Percentiles rank a stretch among this genome's conserved stretches.
These are phyloP conservation scores for Aphidoletes aphidimyza DNA, from an alignment of 2,888 invertebrate species.

Conservation along the genomic window DNA sequence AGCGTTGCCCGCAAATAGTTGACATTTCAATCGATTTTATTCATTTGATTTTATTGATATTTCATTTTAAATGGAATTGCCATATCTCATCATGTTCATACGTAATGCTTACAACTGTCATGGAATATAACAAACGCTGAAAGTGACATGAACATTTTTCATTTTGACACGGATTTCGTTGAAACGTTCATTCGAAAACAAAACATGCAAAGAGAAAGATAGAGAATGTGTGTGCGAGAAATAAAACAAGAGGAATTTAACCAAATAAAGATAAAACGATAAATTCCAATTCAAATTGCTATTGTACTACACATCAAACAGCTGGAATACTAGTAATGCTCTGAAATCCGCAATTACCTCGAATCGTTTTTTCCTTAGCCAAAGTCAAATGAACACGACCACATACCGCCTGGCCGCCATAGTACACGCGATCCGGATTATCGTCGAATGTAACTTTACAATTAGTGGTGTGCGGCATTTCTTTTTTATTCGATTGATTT, in stretches of 20 bases:
- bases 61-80: neutral
- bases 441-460: slow-evolving; percentile 47
- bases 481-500: neutral
- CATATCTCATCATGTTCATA: neutral
- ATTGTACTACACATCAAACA: neutral
- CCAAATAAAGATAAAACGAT: neutral
- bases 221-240: neutral
- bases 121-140: neutral
- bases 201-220: neutral
- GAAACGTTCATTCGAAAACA: neutral
- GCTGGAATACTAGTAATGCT: neutral
- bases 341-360: slow-evolving; percentile 52
- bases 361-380: slow-evolving; percentile 51
- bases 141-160: neutral
- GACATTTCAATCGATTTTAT: neutral
- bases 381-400: slow-evolving; percentile 48
- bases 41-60: neutral
- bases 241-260: neutral
- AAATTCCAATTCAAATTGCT: neutral
- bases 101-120: neutral
- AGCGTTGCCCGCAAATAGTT: slow-evolving; percentile 1
- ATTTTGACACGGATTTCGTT: neutral
- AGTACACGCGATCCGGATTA: slow-evolving; percentile 52
- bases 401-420: slow-evolving; percentile 43
- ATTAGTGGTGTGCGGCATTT: slow-evolving; percentile 29